phyloP scores from a whole-genome alignment of 1,140 invertebrate species.

The Drosophila ironensis region DNA sequence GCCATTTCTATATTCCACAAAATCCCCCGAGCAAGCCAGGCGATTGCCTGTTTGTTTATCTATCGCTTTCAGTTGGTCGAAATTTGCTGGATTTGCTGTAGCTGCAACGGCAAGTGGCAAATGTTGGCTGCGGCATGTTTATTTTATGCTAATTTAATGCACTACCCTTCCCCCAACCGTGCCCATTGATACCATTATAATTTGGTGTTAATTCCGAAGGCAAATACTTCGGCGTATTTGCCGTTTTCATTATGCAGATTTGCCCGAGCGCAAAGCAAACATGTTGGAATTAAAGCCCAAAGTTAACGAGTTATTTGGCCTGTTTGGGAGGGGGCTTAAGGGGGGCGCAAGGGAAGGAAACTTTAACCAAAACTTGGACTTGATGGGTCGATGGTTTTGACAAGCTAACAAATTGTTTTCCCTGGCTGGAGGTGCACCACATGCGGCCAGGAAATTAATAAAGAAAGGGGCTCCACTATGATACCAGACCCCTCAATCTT shows the following conservation, averaged over 20 bases:
- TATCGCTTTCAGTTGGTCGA: conserved; percentile 44
- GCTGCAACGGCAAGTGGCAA: conserved; percentile 35
- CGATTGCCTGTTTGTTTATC: conserved; percentile 52
- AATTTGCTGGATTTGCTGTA: conserved; percentile 61
- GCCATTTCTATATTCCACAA: neutral
- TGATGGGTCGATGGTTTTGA: conserved; percentile 64
- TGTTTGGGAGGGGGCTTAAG: conserved; percentile 19
- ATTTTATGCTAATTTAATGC: conserved; percentile 78
- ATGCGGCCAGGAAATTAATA: conserved; percentile 77
- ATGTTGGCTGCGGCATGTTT: conserved; percentile 43
- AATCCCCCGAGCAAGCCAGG: neutral
- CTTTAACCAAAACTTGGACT: conserved; percentile 39
- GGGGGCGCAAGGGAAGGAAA: neutral
- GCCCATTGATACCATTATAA: conserved; percentile 68
- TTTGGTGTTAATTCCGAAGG: conserved; percentile 65
- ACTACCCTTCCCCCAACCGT: conserved; percentile 19
- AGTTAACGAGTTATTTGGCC: conserved; percentile 57
- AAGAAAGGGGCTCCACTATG: conserved; percentile 53
- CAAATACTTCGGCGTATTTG: conserved; percentile 64
- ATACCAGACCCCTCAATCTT: conserved; percentile 37
- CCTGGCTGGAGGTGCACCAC: conserved; percentile 73
- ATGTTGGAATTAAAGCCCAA: conserved; percentile 50
- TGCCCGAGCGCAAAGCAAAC: conserved; percentile 43
- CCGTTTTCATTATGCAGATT: conserved; percentile 72
- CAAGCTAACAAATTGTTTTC: conserved; percentile 78